Conservation (phyloP, 1,140 invertebrate species). For the Drosophila ananassae region DNA sequence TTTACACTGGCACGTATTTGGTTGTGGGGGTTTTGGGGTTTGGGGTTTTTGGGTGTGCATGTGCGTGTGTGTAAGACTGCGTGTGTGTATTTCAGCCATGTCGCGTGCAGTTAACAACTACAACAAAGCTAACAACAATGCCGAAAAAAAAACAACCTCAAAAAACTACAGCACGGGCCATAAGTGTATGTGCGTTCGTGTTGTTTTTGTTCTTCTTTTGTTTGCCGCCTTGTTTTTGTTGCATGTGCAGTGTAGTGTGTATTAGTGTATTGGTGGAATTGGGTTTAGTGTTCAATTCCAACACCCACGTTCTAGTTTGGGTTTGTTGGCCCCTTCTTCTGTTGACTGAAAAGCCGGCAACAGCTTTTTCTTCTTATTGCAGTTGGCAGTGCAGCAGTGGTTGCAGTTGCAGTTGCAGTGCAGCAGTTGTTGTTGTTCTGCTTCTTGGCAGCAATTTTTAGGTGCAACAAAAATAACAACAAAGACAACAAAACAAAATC, state of each 20-base stretch:
- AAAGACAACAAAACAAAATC: background rate
- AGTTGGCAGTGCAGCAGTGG: slow-evolving; percentile 31
- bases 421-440: slow-evolving; percentile 14
- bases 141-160: slow-evolving; percentile 4
- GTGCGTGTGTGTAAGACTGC: slow-evolving; percentile 7
- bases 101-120: slow-evolving; percentile 63
- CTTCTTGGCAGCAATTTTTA: slow-evolving; percentile 28
- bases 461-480: slow-evolving; percentile 34
- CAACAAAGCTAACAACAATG: slow-evolving; percentile 11
- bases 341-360: slow-evolving; percentile 28
- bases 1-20: slow-evolving; percentile 17
- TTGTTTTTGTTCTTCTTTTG: slow-evolving; percentile 13
- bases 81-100: slow-evolving; percentile 33
- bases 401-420: slow-evolving; percentile 23
- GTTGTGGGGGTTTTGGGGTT: too few species aligned
- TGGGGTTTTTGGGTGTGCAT: too few species aligned
- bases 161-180: slow-evolving; percentile 34
- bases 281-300: slow-evolving; percentile 79
- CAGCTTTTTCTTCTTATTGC: slow-evolving; percentile 39
- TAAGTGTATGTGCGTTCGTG: slow-evolving; percentile 16
- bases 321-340: slow-evolving; percentile 65
- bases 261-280: slow-evolving; percentile 66
- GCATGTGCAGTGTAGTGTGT: slow-evolving; percentile 15
- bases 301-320: slow-evolving; percentile 78
- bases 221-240: background rate